A percentile compares a stretch with the other conserved stretches of the same genome.
Evolutionary conservation across 2,113 vertebrate species (phyloP).

Genomic region (Cynoglossus semilaevis): DNA sequence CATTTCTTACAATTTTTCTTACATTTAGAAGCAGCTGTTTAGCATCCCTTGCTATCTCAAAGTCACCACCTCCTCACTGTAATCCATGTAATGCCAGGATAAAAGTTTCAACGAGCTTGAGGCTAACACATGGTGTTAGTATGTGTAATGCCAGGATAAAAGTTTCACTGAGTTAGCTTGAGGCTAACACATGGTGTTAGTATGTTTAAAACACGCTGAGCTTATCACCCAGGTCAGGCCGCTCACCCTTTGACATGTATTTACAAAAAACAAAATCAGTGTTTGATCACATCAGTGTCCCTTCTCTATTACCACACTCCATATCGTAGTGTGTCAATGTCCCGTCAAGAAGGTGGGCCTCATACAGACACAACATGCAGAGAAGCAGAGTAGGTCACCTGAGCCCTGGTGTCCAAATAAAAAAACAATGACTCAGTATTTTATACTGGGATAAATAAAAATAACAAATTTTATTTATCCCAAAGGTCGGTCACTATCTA

Average conservation of each 20-base stretch:
- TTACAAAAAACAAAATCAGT: slow-evolving; percentile 67
- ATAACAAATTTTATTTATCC: too few species aligned
- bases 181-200: slow-evolving; percentile 58
- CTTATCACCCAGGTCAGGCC: slow-evolving; percentile 49
- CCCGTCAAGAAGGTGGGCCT: slow-evolving; percentile 28
- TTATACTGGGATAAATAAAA: too few species aligned
- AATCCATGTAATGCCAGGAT: too few species aligned
- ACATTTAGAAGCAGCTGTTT: slow-evolving; percentile 25
- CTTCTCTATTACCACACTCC: slow-evolving; percentile 17
- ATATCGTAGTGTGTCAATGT: slow-evolving; percentile 19
- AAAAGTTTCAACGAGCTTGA: slow-evolving; percentile 50
- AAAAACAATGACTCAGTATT: too few species aligned
- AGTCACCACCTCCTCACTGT: too few species aligned
- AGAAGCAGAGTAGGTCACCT: background rate
- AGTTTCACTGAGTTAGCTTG: slow-evolving; percentile 57
- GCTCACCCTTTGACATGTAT: slow-evolving; percentile 65
- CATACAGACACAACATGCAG: slow-evolving; percentile 5
- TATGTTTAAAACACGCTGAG: slow-evolving; percentile 66
- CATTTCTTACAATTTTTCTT: slow-evolving; percentile 2
- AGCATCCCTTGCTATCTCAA: too few species aligned
- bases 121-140: slow-evolving; percentile 59
- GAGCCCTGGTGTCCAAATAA: background rate
- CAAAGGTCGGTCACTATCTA: too few species aligned
- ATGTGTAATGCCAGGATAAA: too few species aligned
- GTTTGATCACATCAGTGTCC: slow-evolving; percentile 65